Evolutionary conservation across 1,140 invertebrate species (phyloP).

Genomic region (Drosophila trapezifrons): DNA sequence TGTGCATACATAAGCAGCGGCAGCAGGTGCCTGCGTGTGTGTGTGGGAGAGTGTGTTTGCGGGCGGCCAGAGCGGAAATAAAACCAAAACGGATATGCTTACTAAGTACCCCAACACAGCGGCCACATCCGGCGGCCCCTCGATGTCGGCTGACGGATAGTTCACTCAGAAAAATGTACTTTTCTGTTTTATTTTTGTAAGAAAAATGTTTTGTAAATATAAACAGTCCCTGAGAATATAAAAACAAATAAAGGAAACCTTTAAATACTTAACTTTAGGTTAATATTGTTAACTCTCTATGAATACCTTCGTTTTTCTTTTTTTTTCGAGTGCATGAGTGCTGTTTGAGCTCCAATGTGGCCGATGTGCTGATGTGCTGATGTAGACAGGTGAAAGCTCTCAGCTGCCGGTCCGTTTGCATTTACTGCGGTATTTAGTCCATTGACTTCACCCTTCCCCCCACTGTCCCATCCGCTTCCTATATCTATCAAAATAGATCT

Average conservation of each 20-base stretch:
- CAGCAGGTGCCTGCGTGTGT: slow-evolving; percentile 11
- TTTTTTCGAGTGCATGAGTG: slow-evolving; percentile 5
- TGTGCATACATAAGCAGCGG: slow-evolving; percentile 54
- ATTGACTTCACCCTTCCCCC: slow-evolving; percentile 5
- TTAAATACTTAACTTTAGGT: not conserved
- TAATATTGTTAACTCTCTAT: not conserved
- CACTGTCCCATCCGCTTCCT: not conserved
- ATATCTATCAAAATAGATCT: slow-evolving; percentile 32
- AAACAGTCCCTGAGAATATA: no score
- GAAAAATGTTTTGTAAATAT: no score
- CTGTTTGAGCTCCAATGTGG: slow-evolving; percentile 3
- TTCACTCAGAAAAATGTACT: slow-evolving; percentile 1
- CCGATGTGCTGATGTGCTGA: slow-evolving; percentile 22
- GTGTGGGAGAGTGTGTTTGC: slow-evolving; percentile 17
- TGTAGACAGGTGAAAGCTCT: slow-evolving; percentile 24
- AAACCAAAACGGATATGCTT: slow-evolving; percentile 82
- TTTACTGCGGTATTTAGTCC: slow-evolving; percentile 43
- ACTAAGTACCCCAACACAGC: slow-evolving; percentile 76
- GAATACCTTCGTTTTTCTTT: not conserved
- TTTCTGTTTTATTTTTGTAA: not conserved
- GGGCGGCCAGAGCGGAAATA: slow-evolving; percentile 64
- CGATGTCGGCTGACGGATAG: slow-evolving; percentile 14
- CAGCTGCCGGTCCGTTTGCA: slow-evolving; percentile 30
- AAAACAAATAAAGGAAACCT: no score
- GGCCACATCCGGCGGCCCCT: slow-evolving; percentile 65